Conservation (phyloP, 2,888 invertebrate genomes). For the Ophion slaviceki region DNA sequence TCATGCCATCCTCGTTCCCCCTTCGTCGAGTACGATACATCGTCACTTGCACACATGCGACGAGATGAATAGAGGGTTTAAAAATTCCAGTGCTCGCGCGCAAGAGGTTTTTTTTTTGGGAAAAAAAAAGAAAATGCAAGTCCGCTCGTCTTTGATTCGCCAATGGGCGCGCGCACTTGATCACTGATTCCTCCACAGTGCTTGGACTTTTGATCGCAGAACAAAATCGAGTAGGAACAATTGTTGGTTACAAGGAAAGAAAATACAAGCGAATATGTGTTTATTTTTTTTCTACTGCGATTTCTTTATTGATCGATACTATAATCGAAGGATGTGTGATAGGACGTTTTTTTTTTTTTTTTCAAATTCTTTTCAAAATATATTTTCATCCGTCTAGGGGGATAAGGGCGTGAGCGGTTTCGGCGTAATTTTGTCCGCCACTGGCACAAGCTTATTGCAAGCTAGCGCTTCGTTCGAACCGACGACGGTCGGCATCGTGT, state of each 20-base stretch:
- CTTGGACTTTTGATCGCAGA: neutral
- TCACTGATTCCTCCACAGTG: no score
- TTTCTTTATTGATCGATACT: neutral
- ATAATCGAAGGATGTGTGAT: neutral
- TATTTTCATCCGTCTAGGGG: neutral
- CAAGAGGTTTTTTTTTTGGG: neutral
- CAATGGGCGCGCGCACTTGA: no score
- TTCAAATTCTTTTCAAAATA: no score
- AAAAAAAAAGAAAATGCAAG: neutral
- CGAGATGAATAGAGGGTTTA: slow-evolving; percentile 53
- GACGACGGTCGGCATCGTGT: slow-evolving; percentile 1
- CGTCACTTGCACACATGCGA: slow-evolving; percentile 23
- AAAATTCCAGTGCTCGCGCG: no score
- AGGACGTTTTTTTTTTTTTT: neutral
- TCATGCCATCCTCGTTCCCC: slow-evolving; percentile 1
- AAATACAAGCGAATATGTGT: neutral
- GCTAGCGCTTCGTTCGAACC: neutral
- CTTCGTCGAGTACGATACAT: slow-evolving; percentile 26
- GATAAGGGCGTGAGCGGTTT: slow-evolving; percentile 14
- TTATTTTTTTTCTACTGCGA: neutral
- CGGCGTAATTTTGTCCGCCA: neutral
- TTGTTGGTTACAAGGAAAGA: neutral
- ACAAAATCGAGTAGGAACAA: neutral
- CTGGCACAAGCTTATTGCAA: slow-evolving; percentile 7
- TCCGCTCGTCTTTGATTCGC: no score